Percentiles rank a stretch among this genome's conserved stretches.
These are phyloP conservation scores for Pongo abelii DNA, from an alignment of 2,113 vertebrate genomes.

Conservation along the genomic window DNA sequence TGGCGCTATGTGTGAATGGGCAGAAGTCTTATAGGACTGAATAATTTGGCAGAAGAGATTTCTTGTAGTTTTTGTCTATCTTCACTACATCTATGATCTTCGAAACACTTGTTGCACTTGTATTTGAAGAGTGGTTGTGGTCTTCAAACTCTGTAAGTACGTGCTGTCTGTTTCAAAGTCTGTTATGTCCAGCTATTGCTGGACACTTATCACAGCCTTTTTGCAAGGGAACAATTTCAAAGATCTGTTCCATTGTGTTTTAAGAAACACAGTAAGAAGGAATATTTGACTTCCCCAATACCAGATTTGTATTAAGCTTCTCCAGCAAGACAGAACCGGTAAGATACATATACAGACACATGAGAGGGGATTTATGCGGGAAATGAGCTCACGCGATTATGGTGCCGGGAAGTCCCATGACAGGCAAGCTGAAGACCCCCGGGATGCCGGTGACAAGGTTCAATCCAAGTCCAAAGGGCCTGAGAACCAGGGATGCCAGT, in stretches of 20 bases:
- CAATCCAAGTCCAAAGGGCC: not conserved
- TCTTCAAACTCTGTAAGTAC: not conserved
- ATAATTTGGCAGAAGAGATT: not conserved
- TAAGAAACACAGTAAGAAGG: not conserved
- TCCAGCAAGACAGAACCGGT: not conserved
- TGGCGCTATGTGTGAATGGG: not conserved
- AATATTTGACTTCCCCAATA: not conserved
- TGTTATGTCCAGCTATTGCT: not conserved
- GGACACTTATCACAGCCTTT: not conserved
- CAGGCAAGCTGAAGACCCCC: not conserved
- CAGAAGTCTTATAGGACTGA: not conserved
- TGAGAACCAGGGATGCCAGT: not conserved
- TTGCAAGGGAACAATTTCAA: not conserved
- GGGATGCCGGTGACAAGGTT: not conserved
- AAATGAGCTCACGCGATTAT: not conserved
- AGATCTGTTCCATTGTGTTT: not conserved
- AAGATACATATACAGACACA: not conserved
- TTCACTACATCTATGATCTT: not conserved
- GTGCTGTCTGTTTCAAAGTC: not conserved
- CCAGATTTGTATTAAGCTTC: not conserved
- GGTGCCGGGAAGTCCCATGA: not conserved
- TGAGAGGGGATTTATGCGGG: not conserved
- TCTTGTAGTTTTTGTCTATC: not conserved
- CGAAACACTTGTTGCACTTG: not conserved
- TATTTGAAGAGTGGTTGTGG: not conserved